These are phyloP conservation scores for Julus scanicus DNA, from an alignment of 2,888 invertebrate genomes.

Conservation along the genomic window DNA sequence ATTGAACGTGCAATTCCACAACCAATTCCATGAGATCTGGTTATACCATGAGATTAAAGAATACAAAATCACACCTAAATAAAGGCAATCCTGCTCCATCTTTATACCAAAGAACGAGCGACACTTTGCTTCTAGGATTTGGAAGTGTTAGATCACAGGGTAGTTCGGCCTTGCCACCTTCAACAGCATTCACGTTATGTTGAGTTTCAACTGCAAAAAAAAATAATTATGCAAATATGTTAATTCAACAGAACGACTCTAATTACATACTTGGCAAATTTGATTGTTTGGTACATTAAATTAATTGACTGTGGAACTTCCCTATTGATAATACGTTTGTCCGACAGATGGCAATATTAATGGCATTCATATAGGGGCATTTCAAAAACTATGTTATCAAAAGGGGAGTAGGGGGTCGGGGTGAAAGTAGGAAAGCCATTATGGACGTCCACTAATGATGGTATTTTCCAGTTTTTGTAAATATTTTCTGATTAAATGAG, in stretches of 20 bases:
- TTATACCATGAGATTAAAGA: neutral
- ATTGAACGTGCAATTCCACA: neutral
- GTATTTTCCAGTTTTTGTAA: too few relatives aligned
- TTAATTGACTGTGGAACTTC: too few relatives aligned
- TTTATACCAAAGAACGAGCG: constrained; percentile 93
- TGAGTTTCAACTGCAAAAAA: constrained; percentile 74
- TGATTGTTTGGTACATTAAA: too few relatives aligned
- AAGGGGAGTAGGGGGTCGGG: too few relatives aligned
- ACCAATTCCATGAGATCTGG: constrained; percentile 24
- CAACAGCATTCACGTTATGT: constrained; percentile 85
- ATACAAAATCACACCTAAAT: constrained; percentile 76
- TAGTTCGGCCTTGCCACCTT: constrained; percentile 86
- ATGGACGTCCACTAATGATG: too few relatives aligned
- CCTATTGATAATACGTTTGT: too few relatives aligned
- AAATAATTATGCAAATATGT: constrained; percentile 49
- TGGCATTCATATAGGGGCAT: too few relatives aligned
- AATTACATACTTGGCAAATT: neutral
- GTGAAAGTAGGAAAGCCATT: too few relatives aligned
- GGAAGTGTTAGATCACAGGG: constrained; percentile 88
- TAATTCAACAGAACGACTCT: neutral
- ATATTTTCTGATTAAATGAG: too few relatives aligned
- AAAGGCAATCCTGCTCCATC: constrained; percentile 87
- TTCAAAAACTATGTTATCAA: too few relatives aligned
- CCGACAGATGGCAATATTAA: too few relatives aligned
- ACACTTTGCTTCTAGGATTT: constrained; percentile 84